Percentiles rank a stretch among this genome's conserved stretches.
phyloP scores from a whole-genome alignment of 2,888 invertebrate genomes.

The Formica aserva region DNA sequence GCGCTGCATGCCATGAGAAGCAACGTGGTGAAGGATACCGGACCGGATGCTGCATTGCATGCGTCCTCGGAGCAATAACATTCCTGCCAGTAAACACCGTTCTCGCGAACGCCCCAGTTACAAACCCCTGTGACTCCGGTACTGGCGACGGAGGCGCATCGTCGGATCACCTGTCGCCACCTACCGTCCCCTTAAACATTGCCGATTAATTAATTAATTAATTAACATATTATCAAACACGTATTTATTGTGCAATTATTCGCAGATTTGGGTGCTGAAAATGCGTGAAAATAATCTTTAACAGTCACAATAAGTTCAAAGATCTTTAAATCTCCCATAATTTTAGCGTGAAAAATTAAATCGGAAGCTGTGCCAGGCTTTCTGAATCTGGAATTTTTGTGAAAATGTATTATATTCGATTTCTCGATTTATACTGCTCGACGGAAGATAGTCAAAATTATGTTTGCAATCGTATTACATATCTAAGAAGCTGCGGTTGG shows the following conservation, averaged over 20 bases:
- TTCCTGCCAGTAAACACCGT: slow-evolving; percentile 98
- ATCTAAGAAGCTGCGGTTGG: not conserved
- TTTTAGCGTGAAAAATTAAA: not conserved
- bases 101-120: slow-evolving; percentile 97
- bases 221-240: not conserved
- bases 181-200: slow-evolving; percentile 93
- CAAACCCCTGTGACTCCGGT: slow-evolving; percentile 98
- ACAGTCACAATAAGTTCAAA: not conserved
- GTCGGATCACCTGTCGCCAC: slow-evolving; percentile 96
- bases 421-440: not conserved
- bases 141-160: slow-evolving; percentile 96
- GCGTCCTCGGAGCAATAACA: slow-evolving; percentile 97
- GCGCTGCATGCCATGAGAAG: slow-evolving; percentile 44
- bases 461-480: not conserved
- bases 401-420: not conserved
- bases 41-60: slow-evolving; percentile 89
- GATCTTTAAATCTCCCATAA: not conserved
- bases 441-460: not conserved
- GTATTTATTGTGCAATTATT: not conserved
- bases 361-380: not conserved
- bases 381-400: not conserved
- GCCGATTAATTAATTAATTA: slow-evolving; percentile 25
- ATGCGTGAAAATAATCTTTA: not conserved
- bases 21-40: slow-evolving; percentile 58
- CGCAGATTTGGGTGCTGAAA: not conserved